Conservation (phyloP, 1,140 invertebrate species). For the Ridgeia piscesae region DNA sequence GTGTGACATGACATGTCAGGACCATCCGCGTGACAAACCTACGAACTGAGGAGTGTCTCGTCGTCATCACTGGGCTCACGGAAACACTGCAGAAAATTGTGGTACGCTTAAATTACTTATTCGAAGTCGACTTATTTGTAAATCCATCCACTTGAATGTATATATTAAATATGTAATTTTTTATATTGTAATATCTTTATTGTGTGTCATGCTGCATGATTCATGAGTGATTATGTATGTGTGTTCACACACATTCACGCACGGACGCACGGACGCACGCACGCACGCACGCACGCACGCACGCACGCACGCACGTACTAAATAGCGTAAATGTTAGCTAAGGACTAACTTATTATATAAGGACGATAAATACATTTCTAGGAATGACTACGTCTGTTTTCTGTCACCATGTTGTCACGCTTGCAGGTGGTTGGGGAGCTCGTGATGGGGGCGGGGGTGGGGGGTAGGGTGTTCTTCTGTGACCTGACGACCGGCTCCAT, state of each 20-base stretch:
- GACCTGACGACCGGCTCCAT: conserved; percentile 42
- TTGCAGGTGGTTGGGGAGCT: conserved; percentile 42
- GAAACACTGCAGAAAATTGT: conserved; percentile 35
- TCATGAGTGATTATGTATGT: too few relatives aligned
- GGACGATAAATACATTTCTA: too few relatives aligned
- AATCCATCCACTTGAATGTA: too few relatives aligned
- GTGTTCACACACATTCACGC: too few relatives aligned
- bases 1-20: conserved; percentile 28
- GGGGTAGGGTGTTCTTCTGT: conserved; percentile 48
- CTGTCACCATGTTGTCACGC: not conserved
- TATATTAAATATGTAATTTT: too few relatives aligned
- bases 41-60: conserved; percentile 35
- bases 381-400: not conserved
- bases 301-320: not conserved
- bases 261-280: too few relatives aligned
- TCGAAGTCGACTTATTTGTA: too few relatives aligned
- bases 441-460: conserved; percentile 39
- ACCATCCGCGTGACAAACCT: conserved; percentile 40
- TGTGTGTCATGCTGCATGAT: too few relatives aligned
- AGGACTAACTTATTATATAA: too few relatives aligned
- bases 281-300: not conserved
- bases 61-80: conserved; percentile 33
- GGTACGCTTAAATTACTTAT: too few relatives aligned
- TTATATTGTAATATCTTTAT: too few relatives aligned
- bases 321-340: too few relatives aligned